Base-by-base conservation (phyloP, 2,113 vertebrate species). In the Chrysochloris asiatica region DNA sequence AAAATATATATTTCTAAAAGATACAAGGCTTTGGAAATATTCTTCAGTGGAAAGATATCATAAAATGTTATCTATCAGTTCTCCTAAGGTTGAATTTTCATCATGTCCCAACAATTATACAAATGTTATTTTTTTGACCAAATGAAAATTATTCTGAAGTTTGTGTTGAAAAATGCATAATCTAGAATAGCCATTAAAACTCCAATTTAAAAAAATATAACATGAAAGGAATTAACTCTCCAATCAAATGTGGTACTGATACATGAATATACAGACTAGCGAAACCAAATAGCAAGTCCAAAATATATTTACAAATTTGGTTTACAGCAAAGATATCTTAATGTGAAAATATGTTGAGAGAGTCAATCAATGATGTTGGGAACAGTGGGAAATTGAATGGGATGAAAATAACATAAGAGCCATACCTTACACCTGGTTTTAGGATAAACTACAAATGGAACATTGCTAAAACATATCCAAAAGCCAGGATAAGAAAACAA, bases 401-500 rank as follows among this genome's bases (percentile, higher is more conserved):
- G n/a, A 88, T 73, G 28, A 61, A 83, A 71, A 76, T n/a, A n/a
- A n/a, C n/a, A n/a, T 61, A 12, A 36, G 6, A 54, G 38, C 10
- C 36, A 14, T 63, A 67, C 36, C 3, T 73, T 61, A 83, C 1
- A 82, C 2, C 1, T 54, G 38, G 61, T 54, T 43, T 17, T 8
- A 72, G 22, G 24, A 73, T 33, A 52, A 86, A 83, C 30, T 41
- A 87, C 17, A 85, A 95, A 77, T 43, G 14, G 8, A 54, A 73
- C 10, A 81, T 67, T 56, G 56, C 56, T 88, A 71, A 30, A 72
- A 38, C 65, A 2, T 38, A 89, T 83, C 73, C 82, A 85, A 81
- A 47, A 93, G 88, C 0, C 69, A 90, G 13, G 63, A 83, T n/a
- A n/a, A n/a, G 26, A 83, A 85, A 78, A 63, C 50, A 87, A 30